Evolutionary conservation across 1,140 invertebrate genomes (phyloP), one percentile per base, ranked within the genome.

Genomic region (Parapsyche elsis): DNA sequence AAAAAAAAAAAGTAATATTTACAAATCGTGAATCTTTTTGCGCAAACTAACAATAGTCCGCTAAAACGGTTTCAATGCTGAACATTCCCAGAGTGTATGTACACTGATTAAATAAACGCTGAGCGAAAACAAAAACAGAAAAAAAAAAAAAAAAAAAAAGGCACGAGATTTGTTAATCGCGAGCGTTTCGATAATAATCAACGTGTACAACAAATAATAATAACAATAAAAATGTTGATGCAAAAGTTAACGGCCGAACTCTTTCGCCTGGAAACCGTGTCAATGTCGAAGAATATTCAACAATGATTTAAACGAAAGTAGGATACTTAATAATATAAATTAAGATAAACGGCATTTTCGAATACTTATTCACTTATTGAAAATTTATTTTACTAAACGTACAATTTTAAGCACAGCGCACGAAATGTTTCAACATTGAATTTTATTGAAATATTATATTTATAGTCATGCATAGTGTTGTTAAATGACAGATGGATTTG

Each of bases 251-350:
- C 49, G 49, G 10, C 45, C 23, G 64, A 30, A 12, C 23, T 67
- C 16, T 67, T 67, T 67, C 64, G 21, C 64, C 14, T 67, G 64
- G 64, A 67, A 67, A 67, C 64, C 24, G 24, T 67, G 64, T 67
- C 64, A 67, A 67, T 67, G 64, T 67, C 64, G 64, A 12, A 24
- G 64, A 67, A 61, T 61, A 61, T 61, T 61, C 16, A 21, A 61
- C 21, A 61, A 67, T 30, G 12, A 16, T 53, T 53, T 53, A 53
- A 53, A 53, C 10, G 16, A 16, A 53, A 53, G 16, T 16, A 53
- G 10, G 49, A 53, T 38, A 38, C 30, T 38, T 38, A 38, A 38
- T 38, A 38, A 38, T 38, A 38, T 38, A 38, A 38, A 38, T 38
- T 38, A 38, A 38, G 30, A 38, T 38, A 38, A 38, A 38, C 30